phyloP scores from a whole-genome alignment of 2,888 invertebrate species.

The Andrena bicolor region DNA sequence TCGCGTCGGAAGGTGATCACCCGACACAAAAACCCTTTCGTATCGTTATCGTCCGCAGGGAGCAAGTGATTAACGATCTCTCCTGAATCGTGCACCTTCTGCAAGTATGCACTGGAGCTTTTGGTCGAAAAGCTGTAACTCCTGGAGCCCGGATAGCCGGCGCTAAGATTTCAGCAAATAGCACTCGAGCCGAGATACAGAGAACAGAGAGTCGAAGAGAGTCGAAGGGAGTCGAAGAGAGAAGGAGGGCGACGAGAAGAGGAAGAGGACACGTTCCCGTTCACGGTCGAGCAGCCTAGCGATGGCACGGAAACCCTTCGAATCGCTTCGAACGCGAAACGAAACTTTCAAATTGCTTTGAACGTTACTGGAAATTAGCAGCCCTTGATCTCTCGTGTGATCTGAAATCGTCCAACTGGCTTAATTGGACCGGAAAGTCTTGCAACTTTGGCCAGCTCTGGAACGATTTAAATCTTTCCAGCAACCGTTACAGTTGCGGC shows the following conservation, averaged over 20 bases:
- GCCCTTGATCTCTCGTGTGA: constrained; percentile 15
- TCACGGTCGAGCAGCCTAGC: constrained; percentile 17
- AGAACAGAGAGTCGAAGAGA: not conserved
- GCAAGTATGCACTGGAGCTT: constrained; percentile 31
- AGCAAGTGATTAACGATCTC: constrained; percentile 32
- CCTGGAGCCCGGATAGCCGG: constrained; percentile 22
- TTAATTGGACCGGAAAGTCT: constrained; percentile 3
- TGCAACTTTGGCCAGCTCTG: constrained; percentile 1
- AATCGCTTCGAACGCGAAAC: not conserved
- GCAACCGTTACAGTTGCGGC: not conserved
- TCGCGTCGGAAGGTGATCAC: not conserved
- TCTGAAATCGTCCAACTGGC: not conserved
- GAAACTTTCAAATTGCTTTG: not conserved
- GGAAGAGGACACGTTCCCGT: constrained; percentile 16
- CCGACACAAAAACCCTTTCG: constrained; percentile 24
- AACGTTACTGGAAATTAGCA: not conserved
- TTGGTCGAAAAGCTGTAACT: constrained; percentile 39
- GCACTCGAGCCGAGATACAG: constrained; percentile 51
- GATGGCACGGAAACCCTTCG: constrained; percentile 34
- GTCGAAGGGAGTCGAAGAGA: too few species aligned
- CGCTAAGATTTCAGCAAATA: constrained; percentile 69
- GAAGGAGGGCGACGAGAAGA: not conserved
- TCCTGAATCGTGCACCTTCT: constrained; percentile 24
- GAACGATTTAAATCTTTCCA: not conserved
- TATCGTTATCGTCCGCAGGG: constrained; percentile 29